These are phyloP conservation scores for Emmelina monodactyla DNA, from an alignment of 2,888 invertebrate species.

Conservation along the genomic window DNA sequence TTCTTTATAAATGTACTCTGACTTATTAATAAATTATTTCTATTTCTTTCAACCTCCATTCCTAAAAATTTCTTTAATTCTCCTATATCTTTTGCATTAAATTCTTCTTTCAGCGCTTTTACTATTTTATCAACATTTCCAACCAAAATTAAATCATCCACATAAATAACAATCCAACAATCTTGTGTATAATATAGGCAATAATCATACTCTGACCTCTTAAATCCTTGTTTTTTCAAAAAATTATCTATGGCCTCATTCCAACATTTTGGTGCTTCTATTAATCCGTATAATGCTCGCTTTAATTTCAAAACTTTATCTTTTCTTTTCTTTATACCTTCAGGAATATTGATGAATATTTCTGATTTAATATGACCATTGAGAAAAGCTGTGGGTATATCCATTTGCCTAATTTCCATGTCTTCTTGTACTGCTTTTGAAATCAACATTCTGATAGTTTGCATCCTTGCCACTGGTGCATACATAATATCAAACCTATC, in stretches of 20 bases:
- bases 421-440: slow-evolving; percentile 7
- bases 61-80: slow-evolving; percentile 9
- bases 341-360: slow-evolving; percentile 10
- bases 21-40: slow-evolving; percentile 2
- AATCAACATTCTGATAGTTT: slow-evolving; percentile 6
- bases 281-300: slow-evolving; percentile 15
- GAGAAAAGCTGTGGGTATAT: slow-evolving; percentile 8
- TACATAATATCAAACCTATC: slow-evolving; percentile 1
- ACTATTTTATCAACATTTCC: slow-evolving; percentile 6
- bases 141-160: slow-evolving; percentile 10
- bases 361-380: slow-evolving; percentile 9
- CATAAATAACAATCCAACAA: slow-evolving; percentile 12
- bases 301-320: slow-evolving; percentile 10
- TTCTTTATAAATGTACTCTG: slow-evolving; percentile 5
- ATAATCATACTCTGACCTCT: slow-evolving; percentile 7
- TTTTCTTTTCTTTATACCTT: too few species aligned
- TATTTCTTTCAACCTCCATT: slow-evolving; percentile 9
- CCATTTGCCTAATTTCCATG: slow-evolving; percentile 2
- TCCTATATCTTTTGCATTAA: slow-evolving; percentile 11
- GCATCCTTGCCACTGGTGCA: slow-evolving; percentile 5
- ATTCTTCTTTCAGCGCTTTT: slow-evolving; percentile 8
- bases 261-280: slow-evolving; percentile 14
- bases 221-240: slow-evolving; percentile 3
- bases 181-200: slow-evolving; percentile 10
- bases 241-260: slow-evolving; percentile 13